Percentiles rank a stretch among this genome's conserved stretches.
These are phyloP conservation scores for Trichopoda pennipes DNA, from an alignment of 2,888 invertebrate species.

Conservation along the genomic window DNA sequence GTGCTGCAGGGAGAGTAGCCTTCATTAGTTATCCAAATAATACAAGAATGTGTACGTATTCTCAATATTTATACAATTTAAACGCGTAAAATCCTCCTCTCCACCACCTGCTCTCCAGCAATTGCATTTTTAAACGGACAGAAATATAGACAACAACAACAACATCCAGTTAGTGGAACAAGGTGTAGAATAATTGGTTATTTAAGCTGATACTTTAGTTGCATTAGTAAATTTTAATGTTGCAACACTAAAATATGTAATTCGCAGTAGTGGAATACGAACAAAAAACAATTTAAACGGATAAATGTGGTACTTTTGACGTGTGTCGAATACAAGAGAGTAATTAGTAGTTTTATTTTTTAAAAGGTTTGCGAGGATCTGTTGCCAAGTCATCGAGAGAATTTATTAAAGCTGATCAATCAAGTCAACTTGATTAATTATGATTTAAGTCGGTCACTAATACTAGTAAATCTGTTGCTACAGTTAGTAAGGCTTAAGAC, in stretches of 20 bases:
- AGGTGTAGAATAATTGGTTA: constrained; percentile 14
- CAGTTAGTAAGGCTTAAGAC: no score
- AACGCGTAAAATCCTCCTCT: constrained; percentile 15
- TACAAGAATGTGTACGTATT: neutral
- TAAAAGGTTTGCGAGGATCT: no score
- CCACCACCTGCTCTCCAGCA: constrained; percentile 58
- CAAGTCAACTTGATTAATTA: no score
- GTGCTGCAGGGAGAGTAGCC: constrained; percentile 4
- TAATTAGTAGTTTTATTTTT: no score
- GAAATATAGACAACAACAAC: constrained; percentile 3
- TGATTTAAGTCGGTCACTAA: no score
- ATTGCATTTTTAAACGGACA: constrained; percentile 12
- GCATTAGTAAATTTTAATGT: constrained; percentile 8
- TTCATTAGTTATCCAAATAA: constrained; percentile 27
- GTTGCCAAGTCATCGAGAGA: no score
- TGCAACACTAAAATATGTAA: constrained; percentile 13
- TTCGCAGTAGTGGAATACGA: neutral
- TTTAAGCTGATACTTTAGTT: constrained; percentile 14
- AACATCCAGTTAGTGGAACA: constrained; percentile 28
- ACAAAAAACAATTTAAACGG: neutral
- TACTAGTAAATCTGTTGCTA: no score
- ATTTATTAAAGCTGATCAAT: no score
- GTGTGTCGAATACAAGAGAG: neutral
- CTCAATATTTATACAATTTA: constrained; percentile 17
- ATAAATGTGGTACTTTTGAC: neutral